Evolutionary conservation across 1,140 invertebrate genomes (phyloP).

Genomic region (Magallana ariakensis): DNA sequence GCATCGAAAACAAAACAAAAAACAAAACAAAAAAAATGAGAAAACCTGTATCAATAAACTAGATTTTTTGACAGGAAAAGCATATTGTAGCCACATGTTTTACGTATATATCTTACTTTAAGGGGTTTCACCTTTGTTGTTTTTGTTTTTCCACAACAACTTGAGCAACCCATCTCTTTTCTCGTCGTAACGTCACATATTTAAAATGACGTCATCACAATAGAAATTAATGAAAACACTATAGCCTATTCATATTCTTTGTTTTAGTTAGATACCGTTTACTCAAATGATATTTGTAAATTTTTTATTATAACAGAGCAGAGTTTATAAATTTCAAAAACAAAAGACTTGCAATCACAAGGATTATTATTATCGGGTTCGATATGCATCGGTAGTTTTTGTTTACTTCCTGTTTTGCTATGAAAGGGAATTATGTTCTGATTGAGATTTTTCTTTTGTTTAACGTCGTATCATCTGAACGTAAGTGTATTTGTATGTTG

Average conservation of each 20-base stretch:
- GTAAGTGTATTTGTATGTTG: not conserved
- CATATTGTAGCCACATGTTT: too few relatives aligned
- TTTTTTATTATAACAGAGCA: too few relatives aligned
- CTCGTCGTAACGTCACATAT: not conserved
- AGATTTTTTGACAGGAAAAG: too few relatives aligned
- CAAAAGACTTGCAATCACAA: too few relatives aligned
- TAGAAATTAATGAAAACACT: too few relatives aligned
- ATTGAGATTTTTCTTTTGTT: not conserved
- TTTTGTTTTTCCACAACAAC: not conserved
- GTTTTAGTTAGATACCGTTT: too few relatives aligned
- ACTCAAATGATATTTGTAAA: too few relatives aligned
- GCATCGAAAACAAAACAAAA: too few relatives aligned
- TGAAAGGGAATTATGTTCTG: not conserved
- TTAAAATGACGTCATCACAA: conserved; percentile 2
- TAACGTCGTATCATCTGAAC: not conserved
- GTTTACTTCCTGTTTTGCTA: conserved; percentile 11
- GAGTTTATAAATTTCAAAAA: too few relatives aligned
- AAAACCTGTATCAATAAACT: too few relatives aligned
- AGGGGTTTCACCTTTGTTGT: conserved; percentile 1
- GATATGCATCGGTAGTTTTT: not conserved
- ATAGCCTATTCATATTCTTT: too few relatives aligned
- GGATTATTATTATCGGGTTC: not conserved
- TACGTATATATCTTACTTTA: not conserved
- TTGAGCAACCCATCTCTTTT: not conserved
- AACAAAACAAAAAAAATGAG: too few relatives aligned